Evolutionary conservation across 2,888 invertebrate species (phyloP).

Genomic region (Galerucella nymphaeae): DNA sequence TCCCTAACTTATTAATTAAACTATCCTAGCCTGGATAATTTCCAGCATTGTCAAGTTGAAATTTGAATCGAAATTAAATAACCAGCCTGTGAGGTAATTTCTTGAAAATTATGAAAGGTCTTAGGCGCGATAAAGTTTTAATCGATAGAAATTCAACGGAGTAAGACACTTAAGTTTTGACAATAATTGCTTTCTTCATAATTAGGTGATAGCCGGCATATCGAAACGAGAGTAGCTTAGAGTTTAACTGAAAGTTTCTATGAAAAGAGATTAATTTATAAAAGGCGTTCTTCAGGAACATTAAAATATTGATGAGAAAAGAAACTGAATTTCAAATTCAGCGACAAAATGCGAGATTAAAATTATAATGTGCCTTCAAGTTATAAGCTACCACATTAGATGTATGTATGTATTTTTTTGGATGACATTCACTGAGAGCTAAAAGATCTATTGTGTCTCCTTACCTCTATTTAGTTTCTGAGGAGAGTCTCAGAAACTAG

Average conservation of each 20-base stretch:
- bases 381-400: too few relatives aligned
- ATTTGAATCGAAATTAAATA: slow-evolving; percentile 8
- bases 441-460: too few relatives aligned
- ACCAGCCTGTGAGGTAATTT: slow-evolving; percentile 7
- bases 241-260: not conserved
- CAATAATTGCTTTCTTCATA: slow-evolving; percentile 8
- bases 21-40: not conserved
- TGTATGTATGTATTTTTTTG: too few relatives aligned
- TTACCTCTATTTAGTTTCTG: too few relatives aligned
- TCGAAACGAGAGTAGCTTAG: not conserved
- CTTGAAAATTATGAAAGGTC: slow-evolving; percentile 3
- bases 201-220: slow-evolving; percentile 2
- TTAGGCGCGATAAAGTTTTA: slow-evolving; percentile 10
- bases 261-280: not conserved
- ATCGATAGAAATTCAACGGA: not conserved
- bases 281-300: not conserved
- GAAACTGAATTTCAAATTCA: not conserved
- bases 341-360: not conserved
- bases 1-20: slow-evolving; percentile 1
- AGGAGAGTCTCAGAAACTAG: too few relatives aligned
- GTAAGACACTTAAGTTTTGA: not conserved
- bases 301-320: not conserved
- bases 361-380: too few relatives aligned
- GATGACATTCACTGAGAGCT: too few relatives aligned
- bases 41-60: not conserved